Conservation (phyloP, 2,888 invertebrate species). For the Himalopsyche kuldschensis region DNA sequence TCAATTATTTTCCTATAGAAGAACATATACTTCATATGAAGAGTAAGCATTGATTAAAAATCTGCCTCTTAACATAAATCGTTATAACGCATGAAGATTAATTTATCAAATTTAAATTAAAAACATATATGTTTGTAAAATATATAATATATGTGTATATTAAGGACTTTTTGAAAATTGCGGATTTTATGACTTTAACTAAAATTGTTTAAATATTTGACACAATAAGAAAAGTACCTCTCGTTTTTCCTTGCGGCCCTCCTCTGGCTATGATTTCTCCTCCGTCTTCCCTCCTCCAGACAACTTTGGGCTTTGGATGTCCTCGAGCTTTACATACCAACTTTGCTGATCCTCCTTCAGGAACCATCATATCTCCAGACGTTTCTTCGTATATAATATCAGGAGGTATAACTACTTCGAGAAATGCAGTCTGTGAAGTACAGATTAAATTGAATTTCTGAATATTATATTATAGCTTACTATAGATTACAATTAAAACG, state of each 20-base stretch:
- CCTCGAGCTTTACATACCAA: slow-evolving; percentile 84
- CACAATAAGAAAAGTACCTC: slow-evolving; percentile 56
- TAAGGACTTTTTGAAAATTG: too few relatives aligned
- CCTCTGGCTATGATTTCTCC: slow-evolving; percentile 78
- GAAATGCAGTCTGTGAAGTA: slow-evolving; percentile 70
- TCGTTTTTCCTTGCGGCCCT: slow-evolving; percentile 72
- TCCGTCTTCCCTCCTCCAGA: slow-evolving; percentile 86
- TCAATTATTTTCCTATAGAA: too few relatives aligned
- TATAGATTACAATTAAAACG: too few relatives aligned
- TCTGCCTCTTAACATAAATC: too few relatives aligned
- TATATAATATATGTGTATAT: too few relatives aligned
- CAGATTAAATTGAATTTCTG: background rate
- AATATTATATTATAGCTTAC: too few relatives aligned
- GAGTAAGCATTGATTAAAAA: too few relatives aligned
- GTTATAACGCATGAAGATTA: too few relatives aligned
- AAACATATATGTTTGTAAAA: too few relatives aligned
- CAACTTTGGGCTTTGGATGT: slow-evolving; percentile 80
- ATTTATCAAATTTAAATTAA: too few relatives aligned
- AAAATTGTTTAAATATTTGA: background rate
- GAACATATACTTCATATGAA: too few relatives aligned
- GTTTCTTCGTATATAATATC: slow-evolving; percentile 89
- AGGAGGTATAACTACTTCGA: slow-evolving; percentile 90
- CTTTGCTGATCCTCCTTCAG: slow-evolving; percentile 88
- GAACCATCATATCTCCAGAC: slow-evolving; percentile 91
- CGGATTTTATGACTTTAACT: too few relatives aligned